Conservation (phyloP, 2,888 invertebrate species). For the Hemistola chrysoprasaria region DNA sequence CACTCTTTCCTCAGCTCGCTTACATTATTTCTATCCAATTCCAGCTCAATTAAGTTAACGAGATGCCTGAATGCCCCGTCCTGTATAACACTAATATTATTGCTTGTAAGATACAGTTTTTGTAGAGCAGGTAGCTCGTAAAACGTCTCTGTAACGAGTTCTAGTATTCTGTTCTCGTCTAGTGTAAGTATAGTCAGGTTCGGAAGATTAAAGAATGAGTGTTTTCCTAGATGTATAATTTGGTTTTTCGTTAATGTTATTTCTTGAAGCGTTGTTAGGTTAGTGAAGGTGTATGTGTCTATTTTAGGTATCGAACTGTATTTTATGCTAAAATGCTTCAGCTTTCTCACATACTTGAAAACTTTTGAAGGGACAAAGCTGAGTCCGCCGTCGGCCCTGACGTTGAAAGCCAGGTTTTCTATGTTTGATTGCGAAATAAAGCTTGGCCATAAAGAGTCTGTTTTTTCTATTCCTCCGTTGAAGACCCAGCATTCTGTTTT, state of each 20-base stretch:
- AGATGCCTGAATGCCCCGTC: slow-evolving; percentile 91
- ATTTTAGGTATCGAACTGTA: slow-evolving; percentile 88
- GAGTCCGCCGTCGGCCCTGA: slow-evolving; percentile 86
- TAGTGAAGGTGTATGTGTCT: slow-evolving; percentile 88
- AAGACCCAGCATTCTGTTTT: slow-evolving; percentile 91
- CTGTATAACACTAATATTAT: slow-evolving; percentile 92
- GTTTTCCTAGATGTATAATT: slow-evolving; percentile 84
- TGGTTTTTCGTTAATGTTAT: slow-evolving; percentile 87
- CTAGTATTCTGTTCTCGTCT: slow-evolving; percentile 88
- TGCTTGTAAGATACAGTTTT: slow-evolving; percentile 91
- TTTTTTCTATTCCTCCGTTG: slow-evolving; percentile 84
- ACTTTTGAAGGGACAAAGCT: slow-evolving; percentile 88
- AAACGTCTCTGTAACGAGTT: slow-evolving; percentile 88
- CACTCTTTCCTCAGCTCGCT: slow-evolving; percentile 88
- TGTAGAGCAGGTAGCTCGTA: slow-evolving; percentile 87
- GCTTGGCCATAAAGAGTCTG: slow-evolving; percentile 87
- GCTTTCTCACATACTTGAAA: slow-evolving; percentile 84
- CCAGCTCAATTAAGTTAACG: slow-evolving; percentile 88
- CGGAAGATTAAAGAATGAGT: slow-evolving; percentile 88
- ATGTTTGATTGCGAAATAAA: slow-evolving; percentile 88
- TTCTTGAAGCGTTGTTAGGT: slow-evolving; percentile 85
- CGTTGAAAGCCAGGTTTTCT: slow-evolving; percentile 86
- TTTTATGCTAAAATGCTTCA: slow-evolving; percentile 86
- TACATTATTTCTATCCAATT: slow-evolving; percentile 90
- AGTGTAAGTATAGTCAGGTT: slow-evolving; percentile 86